A percentile compares a stretch with the other conserved stretches of the same genome.
Evolutionary conservation across 2,888 invertebrate genomes (phyloP).

Genomic region (Epirrita christyi): DNA sequence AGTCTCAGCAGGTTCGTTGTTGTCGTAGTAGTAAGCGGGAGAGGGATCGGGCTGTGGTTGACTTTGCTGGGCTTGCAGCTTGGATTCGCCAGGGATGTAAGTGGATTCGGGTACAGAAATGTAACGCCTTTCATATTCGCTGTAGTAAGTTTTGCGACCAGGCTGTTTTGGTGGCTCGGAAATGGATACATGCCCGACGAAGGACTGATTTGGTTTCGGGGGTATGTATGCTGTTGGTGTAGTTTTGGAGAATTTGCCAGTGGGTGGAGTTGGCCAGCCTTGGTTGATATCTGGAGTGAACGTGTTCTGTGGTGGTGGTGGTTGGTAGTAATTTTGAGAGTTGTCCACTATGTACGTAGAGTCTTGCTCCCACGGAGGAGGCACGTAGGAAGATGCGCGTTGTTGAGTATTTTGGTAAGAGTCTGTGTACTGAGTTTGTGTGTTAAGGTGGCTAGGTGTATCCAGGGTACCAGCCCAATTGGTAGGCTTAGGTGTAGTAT

Average conservation of each 20-base stretch:
- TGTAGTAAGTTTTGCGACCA: constrained; percentile 79
- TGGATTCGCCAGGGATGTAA: constrained; percentile 73
- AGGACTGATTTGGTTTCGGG: constrained; percentile 79
- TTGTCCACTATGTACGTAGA: constrained; percentile 62
- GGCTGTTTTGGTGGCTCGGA: constrained; percentile 60
- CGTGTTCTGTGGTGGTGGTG: constrained; percentile 56
- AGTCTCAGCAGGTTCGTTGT: constrained; percentile 67
- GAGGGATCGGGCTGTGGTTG: constrained; percentile 77
- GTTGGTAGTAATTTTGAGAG: constrained; percentile 63
- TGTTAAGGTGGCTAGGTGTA: constrained; percentile 41
- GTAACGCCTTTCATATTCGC: constrained; percentile 79
- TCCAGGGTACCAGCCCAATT: constrained; percentile 53
- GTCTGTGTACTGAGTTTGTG: constrained; percentile 62
- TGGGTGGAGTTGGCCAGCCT: constrained; percentile 61
- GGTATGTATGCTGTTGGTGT: constrained; percentile 72
- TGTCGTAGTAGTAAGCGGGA: constrained; percentile 77
- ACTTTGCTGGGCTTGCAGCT: constrained; percentile 66
- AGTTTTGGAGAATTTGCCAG: constrained; percentile 66
- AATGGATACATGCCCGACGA: constrained; percentile 63
- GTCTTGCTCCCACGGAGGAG: constrained; percentile 81
- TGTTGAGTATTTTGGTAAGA: constrained; percentile 66
- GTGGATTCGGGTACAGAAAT: constrained; percentile 78
- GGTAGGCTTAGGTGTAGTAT: constrained; percentile 64
- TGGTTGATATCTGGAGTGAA: constrained; percentile 47
- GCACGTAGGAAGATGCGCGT: constrained; percentile 72